Percentiles rank a stretch among this genome's conserved stretches.
Conservation (phyloP, 2,888 invertebrate species). For the Clostera curtula region DNA sequence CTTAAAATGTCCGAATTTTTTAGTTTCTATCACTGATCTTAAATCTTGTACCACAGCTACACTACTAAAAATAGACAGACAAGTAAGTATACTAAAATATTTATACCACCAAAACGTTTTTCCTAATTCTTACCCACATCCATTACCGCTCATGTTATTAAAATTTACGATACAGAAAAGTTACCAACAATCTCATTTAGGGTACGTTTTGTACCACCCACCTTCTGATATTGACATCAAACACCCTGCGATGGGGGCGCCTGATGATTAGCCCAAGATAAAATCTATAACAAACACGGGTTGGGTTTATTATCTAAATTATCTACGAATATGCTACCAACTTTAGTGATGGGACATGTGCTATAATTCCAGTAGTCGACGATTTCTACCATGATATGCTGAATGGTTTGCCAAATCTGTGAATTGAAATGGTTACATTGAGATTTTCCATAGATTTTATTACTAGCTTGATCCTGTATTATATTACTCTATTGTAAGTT, state of each 20-base stretch:
- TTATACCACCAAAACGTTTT: no score
- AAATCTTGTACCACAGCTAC: no score
- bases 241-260: constrained; percentile 18
- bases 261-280: constrained; percentile 28
- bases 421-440: no score
- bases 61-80: constrained; percentile 4
- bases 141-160: constrained; percentile 5
- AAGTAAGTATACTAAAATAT: no score
- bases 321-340: constrained; percentile 27
- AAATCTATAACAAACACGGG: constrained; percentile 27
- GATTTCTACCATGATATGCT: not conserved
- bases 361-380: constrained; percentile 5
- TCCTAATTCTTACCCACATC: no score
- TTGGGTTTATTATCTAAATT: constrained; percentile 36
- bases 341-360: constrained; percentile 9
- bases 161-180: constrained; percentile 15
- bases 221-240: constrained; percentile 25
- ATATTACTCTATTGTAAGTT: no score
- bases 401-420: no score
- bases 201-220: constrained; percentile 9
- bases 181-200: constrained; percentile 11
- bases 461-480: no score
- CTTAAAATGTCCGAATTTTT: no score
- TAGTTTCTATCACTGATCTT: no score
- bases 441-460: no score